Evolutionary conservation across 2,797 vertebrate genomes (phyloP).

Genomic region (Sebastes diploproa): DNA sequence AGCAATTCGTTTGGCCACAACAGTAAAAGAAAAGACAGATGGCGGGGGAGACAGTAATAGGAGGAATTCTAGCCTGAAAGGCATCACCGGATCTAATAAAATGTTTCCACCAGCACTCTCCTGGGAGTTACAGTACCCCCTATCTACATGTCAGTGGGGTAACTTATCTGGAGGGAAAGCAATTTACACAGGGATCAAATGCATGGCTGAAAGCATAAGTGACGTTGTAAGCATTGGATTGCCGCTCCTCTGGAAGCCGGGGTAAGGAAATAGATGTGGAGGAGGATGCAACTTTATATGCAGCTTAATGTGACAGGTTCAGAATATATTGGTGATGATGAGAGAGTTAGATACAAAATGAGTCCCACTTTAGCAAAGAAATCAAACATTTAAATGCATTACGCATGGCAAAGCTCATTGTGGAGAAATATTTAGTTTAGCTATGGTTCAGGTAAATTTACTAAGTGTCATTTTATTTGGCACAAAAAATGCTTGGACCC

Average conservation of each 20-base stretch:
- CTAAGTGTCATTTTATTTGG: constrained; percentile 4
- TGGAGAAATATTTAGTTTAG: constrained; percentile 14
- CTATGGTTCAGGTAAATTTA: constrained; percentile 12
- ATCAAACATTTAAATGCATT: constrained; percentile 39
- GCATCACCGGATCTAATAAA: constrained; percentile 73
- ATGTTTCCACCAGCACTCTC: constrained; percentile 74
- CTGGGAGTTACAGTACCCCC: constrained; percentile 68
- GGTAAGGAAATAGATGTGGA: constrained; percentile 64
- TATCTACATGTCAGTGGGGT: constrained; percentile 77
- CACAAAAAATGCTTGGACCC: neutral
- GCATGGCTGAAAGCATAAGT: constrained; percentile 75
- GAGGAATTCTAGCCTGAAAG: constrained; percentile 61
- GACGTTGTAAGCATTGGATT: constrained; percentile 67
- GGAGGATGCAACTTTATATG: constrained; percentile 61
- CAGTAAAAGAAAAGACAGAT: constrained; percentile 37
- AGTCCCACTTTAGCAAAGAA: constrained; percentile 18
- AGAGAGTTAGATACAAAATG: constrained; percentile 67
- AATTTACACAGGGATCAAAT: constrained; percentile 82
- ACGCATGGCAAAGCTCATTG: neutral
- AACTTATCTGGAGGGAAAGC: constrained; percentile 78
- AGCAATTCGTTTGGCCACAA: constrained; percentile 23
- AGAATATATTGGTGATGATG: constrained; percentile 67
- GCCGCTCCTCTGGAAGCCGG: constrained; percentile 53
- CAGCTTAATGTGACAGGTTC: constrained; percentile 71
- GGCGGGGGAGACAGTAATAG: constrained; percentile 37